Percentiles rank a stretch among this genome's conserved stretches.
Evolutionary conservation across 2,888 invertebrate genomes (phyloP).

Genomic region (Hetaerina titia): DNA sequence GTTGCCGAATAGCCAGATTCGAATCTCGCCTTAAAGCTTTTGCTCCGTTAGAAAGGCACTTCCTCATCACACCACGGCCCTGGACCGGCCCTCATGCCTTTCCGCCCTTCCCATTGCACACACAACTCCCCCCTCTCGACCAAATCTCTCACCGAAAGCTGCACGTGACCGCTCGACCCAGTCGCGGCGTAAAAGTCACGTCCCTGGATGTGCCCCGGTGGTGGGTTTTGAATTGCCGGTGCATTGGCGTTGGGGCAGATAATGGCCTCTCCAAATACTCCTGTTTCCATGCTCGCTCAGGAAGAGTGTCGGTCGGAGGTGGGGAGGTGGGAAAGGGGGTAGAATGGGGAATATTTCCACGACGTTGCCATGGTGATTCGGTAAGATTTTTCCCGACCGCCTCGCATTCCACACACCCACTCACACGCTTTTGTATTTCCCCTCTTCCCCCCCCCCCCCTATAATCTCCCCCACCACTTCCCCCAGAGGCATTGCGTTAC

Average conservation of each 20-base stretch:
- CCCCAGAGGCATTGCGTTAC: not conserved
- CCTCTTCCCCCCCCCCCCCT: no score
- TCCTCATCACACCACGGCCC: not conserved
- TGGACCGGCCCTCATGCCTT: not conserved
- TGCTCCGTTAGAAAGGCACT: not conserved
- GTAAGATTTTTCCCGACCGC: not conserved
- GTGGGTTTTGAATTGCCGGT: constrained; percentile 10
- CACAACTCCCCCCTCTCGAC: not conserved
- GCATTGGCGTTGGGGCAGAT: not conserved
- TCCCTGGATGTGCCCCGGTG: not conserved
- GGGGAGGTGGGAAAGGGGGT: no score
- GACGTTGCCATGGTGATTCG: not conserved
- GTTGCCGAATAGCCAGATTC: not conserved
- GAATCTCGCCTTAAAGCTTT: not conserved
- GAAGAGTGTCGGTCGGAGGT: not conserved
- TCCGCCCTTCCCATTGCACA: no score
- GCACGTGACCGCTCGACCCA: constrained; percentile 15
- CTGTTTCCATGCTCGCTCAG: not conserved
- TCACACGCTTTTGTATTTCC: not conserved
- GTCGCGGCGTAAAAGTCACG: constrained; percentile 35
- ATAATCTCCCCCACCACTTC: no score
- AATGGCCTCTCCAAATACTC: constrained; percentile 33
- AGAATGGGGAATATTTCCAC: not conserved
- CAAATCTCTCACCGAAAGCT: not conserved
- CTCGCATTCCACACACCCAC: not conserved